These are phyloP conservation scores for Nasua narica DNA, from an alignment of 2,797 vertebrate genomes.

Conservation along the genomic window DNA sequence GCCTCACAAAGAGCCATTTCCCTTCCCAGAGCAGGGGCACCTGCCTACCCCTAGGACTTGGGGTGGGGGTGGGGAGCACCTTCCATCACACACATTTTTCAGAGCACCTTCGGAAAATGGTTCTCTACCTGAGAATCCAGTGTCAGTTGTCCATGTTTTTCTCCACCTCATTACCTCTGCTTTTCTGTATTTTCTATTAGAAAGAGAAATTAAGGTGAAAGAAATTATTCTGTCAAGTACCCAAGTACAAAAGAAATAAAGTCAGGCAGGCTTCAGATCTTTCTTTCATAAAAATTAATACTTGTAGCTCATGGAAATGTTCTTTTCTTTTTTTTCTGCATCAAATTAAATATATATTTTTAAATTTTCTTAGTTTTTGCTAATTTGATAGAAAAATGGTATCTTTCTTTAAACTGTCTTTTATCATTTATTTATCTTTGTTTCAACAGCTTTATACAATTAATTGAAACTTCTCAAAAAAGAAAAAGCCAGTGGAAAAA, in stretches of 20 bases:
- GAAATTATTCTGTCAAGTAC: constrained; percentile 29
- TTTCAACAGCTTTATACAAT: neutral
- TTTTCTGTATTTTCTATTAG: constrained; percentile 48
- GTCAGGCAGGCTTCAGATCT: neutral
- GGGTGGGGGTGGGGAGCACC: neutral
- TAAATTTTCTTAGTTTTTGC: neutral
- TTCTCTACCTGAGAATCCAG: neutral
- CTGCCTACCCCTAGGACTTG: neutral
- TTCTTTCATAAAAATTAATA: constrained; percentile 29
- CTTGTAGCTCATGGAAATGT: neutral
- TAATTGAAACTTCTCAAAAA: neutral
- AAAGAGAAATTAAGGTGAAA: constrained; percentile 32
- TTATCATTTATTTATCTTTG: neutral
- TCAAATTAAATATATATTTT: neutral
- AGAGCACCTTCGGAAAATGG: neutral
- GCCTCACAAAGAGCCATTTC: neutral
- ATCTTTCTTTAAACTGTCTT: neutral
- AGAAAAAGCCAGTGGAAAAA: neutral
- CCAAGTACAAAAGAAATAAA: constrained; percentile 23
- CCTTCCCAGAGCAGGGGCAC: neutral
- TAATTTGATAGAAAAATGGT: neutral
- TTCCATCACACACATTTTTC: neutral
- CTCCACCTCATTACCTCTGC: neutral
- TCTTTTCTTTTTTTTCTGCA: neutral
- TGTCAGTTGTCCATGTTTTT: neutral